These are phyloP conservation scores for Phrynocephalus vlangalii DNA, from an alignment of 2,797 vertebrate species.

Conservation along the genomic window DNA sequence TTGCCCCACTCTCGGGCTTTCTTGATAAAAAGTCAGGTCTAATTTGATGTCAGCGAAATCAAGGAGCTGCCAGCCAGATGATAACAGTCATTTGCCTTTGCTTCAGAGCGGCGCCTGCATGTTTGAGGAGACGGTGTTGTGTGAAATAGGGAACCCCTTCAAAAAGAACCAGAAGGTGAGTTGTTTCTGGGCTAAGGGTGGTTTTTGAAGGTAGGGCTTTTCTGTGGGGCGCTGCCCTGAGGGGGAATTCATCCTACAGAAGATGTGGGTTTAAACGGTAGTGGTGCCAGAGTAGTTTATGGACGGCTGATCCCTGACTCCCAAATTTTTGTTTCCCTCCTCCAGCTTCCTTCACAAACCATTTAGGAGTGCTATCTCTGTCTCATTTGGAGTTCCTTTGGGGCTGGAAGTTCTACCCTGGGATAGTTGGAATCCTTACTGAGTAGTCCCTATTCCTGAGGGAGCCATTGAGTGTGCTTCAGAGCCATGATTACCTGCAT, in stretches of 20 bases:
- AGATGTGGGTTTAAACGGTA: not conserved
- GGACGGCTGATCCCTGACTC: too few relatives aligned
- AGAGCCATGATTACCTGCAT: not conserved
- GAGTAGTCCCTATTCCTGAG: not conserved
- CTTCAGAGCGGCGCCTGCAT: slow-evolving; percentile 73
- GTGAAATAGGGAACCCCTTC: slow-evolving; percentile 92
- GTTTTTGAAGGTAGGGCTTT: not conserved
- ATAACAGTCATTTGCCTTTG: not conserved
- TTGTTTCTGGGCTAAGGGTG: too few relatives aligned
- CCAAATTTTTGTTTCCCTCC: too few relatives aligned
- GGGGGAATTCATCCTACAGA: too few relatives aligned
- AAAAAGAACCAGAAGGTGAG: slow-evolving; percentile 82
- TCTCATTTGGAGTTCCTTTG: not conserved
- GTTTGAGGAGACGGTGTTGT: slow-evolving; percentile 74
- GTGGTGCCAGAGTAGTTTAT: too few relatives aligned
- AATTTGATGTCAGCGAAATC: not conserved
- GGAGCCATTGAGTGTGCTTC: not conserved
- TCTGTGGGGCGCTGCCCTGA: not conserved
- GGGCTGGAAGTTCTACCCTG: not conserved
- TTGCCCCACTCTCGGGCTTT: not conserved
- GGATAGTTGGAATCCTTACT: not conserved
- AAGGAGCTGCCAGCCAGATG: not conserved
- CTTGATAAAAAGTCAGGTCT: not conserved
- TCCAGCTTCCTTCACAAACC: too few relatives aligned
- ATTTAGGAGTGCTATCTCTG: not conserved